Conservation (phyloP, 2,888 invertebrate species). For the Drosophila emarginata region DNA sequence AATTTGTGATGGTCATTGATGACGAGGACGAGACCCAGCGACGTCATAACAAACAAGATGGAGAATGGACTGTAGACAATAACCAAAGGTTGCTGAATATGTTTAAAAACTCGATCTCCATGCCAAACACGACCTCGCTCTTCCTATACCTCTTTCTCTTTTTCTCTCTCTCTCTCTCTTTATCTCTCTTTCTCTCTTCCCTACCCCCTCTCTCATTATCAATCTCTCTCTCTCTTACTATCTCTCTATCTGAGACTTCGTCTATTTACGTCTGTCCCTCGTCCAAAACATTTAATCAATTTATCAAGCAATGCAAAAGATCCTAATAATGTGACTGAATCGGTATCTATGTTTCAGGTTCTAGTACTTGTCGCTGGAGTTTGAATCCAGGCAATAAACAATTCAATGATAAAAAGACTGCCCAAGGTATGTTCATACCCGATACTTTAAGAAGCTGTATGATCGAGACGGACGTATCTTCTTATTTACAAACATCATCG, state of each 20-base stretch:
- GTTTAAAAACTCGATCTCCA: not conserved
- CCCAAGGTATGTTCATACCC: conserved; percentile 91
- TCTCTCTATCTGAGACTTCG: too few relatives aligned
- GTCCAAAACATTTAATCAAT: not conserved
- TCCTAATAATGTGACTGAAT: not conserved
- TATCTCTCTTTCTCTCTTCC: not conserved
- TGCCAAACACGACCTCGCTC: not conserved
- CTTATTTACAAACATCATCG: conserved; percentile 96
- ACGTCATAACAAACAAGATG: conserved; percentile 8
- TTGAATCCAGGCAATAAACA: conserved; percentile 29
- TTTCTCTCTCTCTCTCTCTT: not conserved
- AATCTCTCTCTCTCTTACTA: too few relatives aligned
- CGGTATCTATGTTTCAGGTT: conserved; percentile 7
- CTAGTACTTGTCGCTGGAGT: conserved; percentile 27
- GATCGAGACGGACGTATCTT: conserved; percentile 97
- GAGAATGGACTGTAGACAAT: conserved; percentile 1
- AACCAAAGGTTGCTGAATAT: not conserved
- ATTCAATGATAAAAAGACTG: conserved; percentile 52
- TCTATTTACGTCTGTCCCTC: not conserved
- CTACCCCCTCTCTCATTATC: too few relatives aligned
- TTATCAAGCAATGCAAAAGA: not conserved
- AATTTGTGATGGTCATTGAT: not conserved
- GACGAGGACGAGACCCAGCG: not conserved
- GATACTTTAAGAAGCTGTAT: conserved; percentile 96
- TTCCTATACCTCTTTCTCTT: too few relatives aligned